Evolutionary conservation across 1,140 invertebrate genomes (phyloP), one percentile per base, ranked within the genome.

Genomic region (Lasioglossum baleicum): DNA sequence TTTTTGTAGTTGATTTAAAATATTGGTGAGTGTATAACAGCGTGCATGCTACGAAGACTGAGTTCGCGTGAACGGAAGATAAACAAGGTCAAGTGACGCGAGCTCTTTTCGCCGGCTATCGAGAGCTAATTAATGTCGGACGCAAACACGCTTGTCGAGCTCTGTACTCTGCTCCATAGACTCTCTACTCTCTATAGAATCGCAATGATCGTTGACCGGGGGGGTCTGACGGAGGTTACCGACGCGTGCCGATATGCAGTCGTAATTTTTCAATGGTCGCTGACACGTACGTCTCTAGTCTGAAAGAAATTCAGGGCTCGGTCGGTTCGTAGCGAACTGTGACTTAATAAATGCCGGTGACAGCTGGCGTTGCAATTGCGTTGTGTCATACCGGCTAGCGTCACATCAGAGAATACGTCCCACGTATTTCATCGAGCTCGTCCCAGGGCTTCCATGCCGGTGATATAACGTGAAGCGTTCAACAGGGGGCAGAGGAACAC

Each of bases 331-430:
- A 20, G 11, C 40, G 53, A 6, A 8, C n/a, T 44, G 44, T 63
- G 56, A 71, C 75, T 77, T 71, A 63, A 71, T 77, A 63, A 63
- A 77, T 56, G 67, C 42, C 35, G 20, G 56, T 63, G 75, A 77
- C 75, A 71, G 75, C 56, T 58, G 56, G 56, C 42, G 22, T 63
- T 51, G 75, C 56, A 51, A 71, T 71, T 61, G 75, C 75, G 75
- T 77, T 77, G 67, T 77, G 75, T 77, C 75, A 77, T 35, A 35
- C 31, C 7, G 66, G 20, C 35, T 17, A 44, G 67, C 67, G 67
- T 63, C 67, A 51, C 10, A 26, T 40, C 44, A 13, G 20, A 69
- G 74, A 69, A 56, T 60, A n/a, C 61, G 22, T 61, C 66, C 42
- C 67, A 60, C 67, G 67, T 77, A 71, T 77, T 51, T 42, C 44